Base-by-base conservation (phyloP, 1,140 invertebrate genomes). In the Anastrepha ludens region DNA sequence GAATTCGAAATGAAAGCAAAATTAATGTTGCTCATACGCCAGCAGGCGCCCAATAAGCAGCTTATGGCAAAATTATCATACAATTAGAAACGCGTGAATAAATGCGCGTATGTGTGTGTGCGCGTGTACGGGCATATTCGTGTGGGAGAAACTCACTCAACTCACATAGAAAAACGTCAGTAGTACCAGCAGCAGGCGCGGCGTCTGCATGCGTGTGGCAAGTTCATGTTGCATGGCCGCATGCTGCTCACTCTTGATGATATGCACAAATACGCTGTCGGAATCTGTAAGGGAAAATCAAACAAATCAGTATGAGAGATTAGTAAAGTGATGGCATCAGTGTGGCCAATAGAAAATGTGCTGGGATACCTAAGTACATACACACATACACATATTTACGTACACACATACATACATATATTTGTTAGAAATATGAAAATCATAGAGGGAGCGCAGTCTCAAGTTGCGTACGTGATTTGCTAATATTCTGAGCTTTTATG, bases 201-300 rank as follows among this genome's bases (percentile, higher is more conserved):
- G 92, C 87, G 90, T 88, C 74, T 89, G 88, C 89, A 93, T 87
- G 29, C 89, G 85, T 47, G 89, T 89, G 64, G 91, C 92, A 87
- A 90, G 85, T 74, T 93, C 90, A 92, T 95, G 93, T 90, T 95
- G 95, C 95, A 95, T 95, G 87, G 95, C 95, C 87, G 95, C 95
- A 86, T 95, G 95, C 93, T 95, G 94, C 91, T 95, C 95, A 87
- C 95, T 95, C 88, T 94, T 94, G 90, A 94, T 93, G 90, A 94
- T 94, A 91, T 94, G 94, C 88, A 94, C 94, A 89, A 94, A 92
- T 86, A 94, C 94, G 90, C 94, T 94, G 89, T 94, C 94, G 64
- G 94, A 94, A 90, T 94, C 94, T 93, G 90, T 41, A 88, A 88
- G 17, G 11, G 44, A 20, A n/a, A 55, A 81, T 74, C 67, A 81